Percentiles rank a stretch among this genome's conserved stretches.
Conservation (phyloP, 2,888 invertebrate species). For the Torymus auratus region DNA sequence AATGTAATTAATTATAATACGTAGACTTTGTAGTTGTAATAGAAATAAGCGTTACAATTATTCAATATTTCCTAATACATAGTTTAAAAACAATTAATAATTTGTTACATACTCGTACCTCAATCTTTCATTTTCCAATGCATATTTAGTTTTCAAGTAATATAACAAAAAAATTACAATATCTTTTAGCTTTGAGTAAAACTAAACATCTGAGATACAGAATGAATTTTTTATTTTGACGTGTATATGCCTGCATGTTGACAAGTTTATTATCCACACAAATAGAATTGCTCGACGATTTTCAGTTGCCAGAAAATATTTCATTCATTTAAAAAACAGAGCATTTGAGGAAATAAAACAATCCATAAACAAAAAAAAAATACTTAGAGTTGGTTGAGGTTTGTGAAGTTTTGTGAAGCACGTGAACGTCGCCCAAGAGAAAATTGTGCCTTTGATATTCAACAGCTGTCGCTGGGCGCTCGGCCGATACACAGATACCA, state of each 20-base stretch:
- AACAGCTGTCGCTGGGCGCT: constrained; percentile 73
- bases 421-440: constrained; percentile 47
- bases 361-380: constrained; percentile 27
- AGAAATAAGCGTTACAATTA: too few relatives aligned
- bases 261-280: constrained; percentile 31
- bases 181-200: constrained; percentile 13
- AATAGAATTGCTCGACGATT: constrained; percentile 54
- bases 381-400: constrained; percentile 58
- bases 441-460: constrained; percentile 75
- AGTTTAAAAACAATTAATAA: too few relatives aligned
- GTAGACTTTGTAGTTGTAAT: too few relatives aligned
- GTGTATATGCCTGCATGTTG: constrained; percentile 52
- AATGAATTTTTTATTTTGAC: constrained; percentile 35
- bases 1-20: too few relatives aligned
- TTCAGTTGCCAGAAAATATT: constrained; percentile 51
- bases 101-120: too few relatives aligned
- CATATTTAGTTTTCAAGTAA: too few relatives aligned
- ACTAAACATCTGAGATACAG: constrained; percentile 18
- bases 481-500: constrained; percentile 67
- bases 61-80: too few relatives aligned
- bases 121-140: too few relatives aligned
- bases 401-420: constrained; percentile 55
- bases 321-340: constrained; percentile 35
- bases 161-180: constrained; percentile 27
- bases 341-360: constrained; percentile 33